Evolutionary conservation across 2,797 vertebrate species (phyloP), one percentile per base, ranked within the genome.

Genomic region (Microctenopoma stevenorrisi): DNA sequence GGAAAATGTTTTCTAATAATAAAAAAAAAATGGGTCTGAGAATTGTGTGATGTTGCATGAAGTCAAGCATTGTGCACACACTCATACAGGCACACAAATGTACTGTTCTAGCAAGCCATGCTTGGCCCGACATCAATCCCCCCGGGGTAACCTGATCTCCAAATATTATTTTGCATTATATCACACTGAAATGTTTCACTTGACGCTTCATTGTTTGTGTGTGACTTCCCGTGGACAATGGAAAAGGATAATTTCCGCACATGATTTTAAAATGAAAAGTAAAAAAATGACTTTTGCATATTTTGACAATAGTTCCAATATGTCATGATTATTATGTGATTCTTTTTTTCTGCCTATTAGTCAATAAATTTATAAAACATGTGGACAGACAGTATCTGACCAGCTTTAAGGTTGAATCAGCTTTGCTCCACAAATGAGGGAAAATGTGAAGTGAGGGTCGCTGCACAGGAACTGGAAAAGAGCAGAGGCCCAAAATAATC

Each of bases 401-500:
- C 18, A 18, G 18, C 18, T 18, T 18, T 18, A 18, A 18, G 18
- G 18, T 18, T 18, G 18, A 74, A 82, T 78, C 53, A 53, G 48
- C 51, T 70, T 63, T 58, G 37, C 62, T 63, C 18, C 13, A 15
- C 43, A 63, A 40, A 56, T 57, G 26, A 11, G 6, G 0, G n/a
- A 7, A 8, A 61, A 44, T 35, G 54, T 64, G 63, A 2, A 5
- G 22, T 64, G 28, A 13, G 13, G 28, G 40, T 4, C 35, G 44
- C 58, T 61, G 52, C 48, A 22, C 42, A 55, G 58, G 52, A 18
- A 48, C 42, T 42, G n/a, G 28, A 48, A 37, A 77, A 66, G n/a
- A 58, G 68, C 60, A 54, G 47, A 54, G 60, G 65, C 63, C 60
- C 53, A 71, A 78, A 76, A 72, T 42, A 26, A 53, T 63, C 38